Base-by-base conservation (phyloP, 2,888 invertebrate genomes). In the Branchipolynoe longqiensis region DNA sequence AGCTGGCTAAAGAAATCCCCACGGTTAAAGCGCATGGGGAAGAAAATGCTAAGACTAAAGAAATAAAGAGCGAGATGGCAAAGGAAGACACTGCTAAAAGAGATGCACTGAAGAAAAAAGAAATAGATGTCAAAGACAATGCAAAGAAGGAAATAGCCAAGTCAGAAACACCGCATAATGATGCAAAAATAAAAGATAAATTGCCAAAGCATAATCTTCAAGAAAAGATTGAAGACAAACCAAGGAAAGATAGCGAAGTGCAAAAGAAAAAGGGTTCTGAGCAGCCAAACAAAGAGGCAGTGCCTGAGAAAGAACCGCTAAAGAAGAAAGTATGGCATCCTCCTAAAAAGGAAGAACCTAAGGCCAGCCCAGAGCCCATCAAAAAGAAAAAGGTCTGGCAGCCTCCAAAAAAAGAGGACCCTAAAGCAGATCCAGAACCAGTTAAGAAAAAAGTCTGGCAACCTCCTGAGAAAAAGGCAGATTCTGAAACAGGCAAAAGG, bases 341-440 rank as follows among this genome's bases (percentile, higher is more conserved):
- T 31, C 31, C 69, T 69, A 69, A 69, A 31, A 38, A 69, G 38
- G 69, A 69, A 69, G 38, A 69, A 69, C 6, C 33, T 31, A 58
- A 58, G 25, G n/a, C n/a, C n/a, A n/a, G 12, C n/a, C 22, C n/a
- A 8, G 58, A 58, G 12, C 4, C 36, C 33, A 8, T 36, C 6
- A 69, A 58, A 54, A 41, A 25, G 41, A 78, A 78, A 48, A n/a
- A n/a, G n/a, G 48, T 48, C 4, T 78, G 28, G 78, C 78, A 78
- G 54, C 28, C 78, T 14, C 69, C 69, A 22, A 69, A 69, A 38
- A 69, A 69, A 38, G 69, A 69, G 22, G 69, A 69, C 1, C 36
- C 69, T 18, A n/a, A 58, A 58, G n/a, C 58, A 58, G 58, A 58
- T n/a, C 18, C 58, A 18, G 58, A n/a, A 4, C 58, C n/a, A 4